These are phyloP conservation scores for Luscinia luscinia DNA, from an alignment of 2,797 vertebrate genomes.

Conservation along the genomic window DNA sequence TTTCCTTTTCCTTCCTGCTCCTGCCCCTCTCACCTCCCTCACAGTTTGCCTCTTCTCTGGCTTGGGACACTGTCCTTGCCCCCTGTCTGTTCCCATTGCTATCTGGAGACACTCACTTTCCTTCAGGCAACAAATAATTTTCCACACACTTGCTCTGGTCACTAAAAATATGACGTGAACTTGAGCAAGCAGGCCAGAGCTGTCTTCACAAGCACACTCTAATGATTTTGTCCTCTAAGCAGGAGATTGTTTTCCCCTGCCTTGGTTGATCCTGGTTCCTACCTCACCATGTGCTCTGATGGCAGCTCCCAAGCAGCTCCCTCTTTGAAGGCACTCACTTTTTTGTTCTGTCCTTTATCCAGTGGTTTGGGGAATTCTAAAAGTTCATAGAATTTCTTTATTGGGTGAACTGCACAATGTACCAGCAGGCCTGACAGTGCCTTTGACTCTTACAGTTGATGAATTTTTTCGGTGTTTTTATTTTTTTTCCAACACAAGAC, in stretches of 20 bases:
- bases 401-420: neutral
- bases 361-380: neutral
- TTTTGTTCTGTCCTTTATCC: neutral
- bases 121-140: neutral
- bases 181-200: neutral
- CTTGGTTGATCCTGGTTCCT: neutral
- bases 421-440: neutral
- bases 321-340: neutral
- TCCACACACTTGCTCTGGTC: neutral
- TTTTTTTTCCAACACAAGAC: neutral
- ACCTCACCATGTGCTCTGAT: neutral
- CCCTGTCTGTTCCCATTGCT: neutral
- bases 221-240: neutral
- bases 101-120: neutral
- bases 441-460: neutral
- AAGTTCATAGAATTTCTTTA: neutral
- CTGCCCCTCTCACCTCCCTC: neutral
- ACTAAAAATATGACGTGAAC: neutral
- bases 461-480: neutral
- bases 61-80: neutral
- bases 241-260: neutral
- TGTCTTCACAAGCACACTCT: neutral
- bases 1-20: neutral
- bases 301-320: neutral
- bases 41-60: neutral